Base-by-base conservation (phyloP, 2,888 invertebrate species). In the Eledone cirrhosa region DNA sequence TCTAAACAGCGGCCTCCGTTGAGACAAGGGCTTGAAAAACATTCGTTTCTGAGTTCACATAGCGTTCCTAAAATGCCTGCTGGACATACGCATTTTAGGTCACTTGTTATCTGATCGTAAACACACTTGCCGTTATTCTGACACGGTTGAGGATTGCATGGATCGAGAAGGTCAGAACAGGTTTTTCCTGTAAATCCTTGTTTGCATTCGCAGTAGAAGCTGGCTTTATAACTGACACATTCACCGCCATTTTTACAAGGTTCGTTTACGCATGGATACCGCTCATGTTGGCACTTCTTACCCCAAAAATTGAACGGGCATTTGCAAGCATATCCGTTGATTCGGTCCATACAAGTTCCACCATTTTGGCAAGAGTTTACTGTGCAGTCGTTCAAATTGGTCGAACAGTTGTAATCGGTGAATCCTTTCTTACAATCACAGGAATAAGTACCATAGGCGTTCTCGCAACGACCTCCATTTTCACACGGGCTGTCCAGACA, bases 221-320 rank as follows among this genome's bases (percentile, higher is more conserved):
- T 41, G 7, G 31, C 41, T 41, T 72, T 72, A 41, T 72, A 72
- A 7, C 72, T 72, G 7, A 72, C 72, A 14, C 72, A 72, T 72
- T 31, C 22, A 24, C 72, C 72, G 72, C 72, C 72, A n/a, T 72
- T 72, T 31, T 72, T 72, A 29, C 72, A 72, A 22, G 72, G 72
- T 7, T 72, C 31, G 0, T 41, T 16, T 3, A 31, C 13, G 8
- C 72, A 72, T n/a, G 72, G 72, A 7, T 72, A 72, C n/a, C 72
- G 72, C 29, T 72, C 31, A 29, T 72, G 72, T n/a, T 72, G 72
- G 22, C 72, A 72, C 14, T 72, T 72, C 22, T 72, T 72, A 22
- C 72, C 72, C 72, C 72, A 72, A 22, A 41, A 72, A 72, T 33
- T 72, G 2, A 41, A 72, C 14, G 13, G 41, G 22, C 72, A 72